phyloP scores from a whole-genome alignment of 2,888 invertebrate genomes.

The Drosophila neutralis region DNA sequence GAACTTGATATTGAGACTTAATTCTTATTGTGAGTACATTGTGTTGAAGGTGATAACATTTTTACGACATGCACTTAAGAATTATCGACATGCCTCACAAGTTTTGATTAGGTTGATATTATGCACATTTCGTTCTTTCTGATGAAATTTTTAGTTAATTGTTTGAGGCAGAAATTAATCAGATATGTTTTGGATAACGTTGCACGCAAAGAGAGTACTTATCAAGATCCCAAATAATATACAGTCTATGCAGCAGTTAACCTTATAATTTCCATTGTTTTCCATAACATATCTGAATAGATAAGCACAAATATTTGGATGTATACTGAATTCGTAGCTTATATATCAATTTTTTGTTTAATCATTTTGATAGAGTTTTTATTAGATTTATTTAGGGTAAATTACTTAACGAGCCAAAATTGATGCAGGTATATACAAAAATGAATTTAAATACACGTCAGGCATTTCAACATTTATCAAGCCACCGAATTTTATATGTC shows the following conservation, averaged over 20 bases:
- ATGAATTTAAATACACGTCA: background rate
- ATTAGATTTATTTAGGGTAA: background rate
- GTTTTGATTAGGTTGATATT: background rate
- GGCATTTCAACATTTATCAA: background rate
- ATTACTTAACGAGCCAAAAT: background rate
- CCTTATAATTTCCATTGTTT: background rate
- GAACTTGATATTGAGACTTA: too few relatives aligned
- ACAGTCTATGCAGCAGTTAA: background rate
- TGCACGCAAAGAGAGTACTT: background rate
- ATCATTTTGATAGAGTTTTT: background rate
- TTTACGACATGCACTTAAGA: background rate
- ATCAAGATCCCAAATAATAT: background rate
- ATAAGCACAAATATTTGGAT: background rate
- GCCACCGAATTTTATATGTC: background rate
- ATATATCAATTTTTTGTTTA: background rate
- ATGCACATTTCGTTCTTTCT: background rate
- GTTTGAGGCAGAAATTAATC: background rate
- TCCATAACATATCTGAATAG: background rate
- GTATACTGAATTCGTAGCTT: background rate
- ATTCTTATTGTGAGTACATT: background rate
- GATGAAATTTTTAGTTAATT: background rate
- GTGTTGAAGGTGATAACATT: background rate
- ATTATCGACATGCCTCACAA: background rate
- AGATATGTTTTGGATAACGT: fast-evolving
- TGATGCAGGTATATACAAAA: background rate